Conservation (phyloP, 2,797 vertebrate species). For the Anas bahamensis region DNA sequence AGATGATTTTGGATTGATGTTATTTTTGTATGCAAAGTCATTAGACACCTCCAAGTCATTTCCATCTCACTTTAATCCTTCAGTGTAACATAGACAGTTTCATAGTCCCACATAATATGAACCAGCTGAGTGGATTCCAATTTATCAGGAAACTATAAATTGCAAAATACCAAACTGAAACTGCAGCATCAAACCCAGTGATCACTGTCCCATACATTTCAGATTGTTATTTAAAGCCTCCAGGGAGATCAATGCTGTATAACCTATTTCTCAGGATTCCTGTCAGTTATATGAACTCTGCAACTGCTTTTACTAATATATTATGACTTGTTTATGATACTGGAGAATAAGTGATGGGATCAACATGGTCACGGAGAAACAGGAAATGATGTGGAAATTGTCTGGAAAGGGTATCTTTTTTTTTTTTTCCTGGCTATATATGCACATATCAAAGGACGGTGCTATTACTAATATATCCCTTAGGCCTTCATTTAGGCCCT, state of each 20-base stretch:
- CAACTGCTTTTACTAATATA: conserved; percentile 54
- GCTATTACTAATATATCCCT: background rate
- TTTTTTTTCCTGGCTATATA: background rate
- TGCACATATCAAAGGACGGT: background rate
- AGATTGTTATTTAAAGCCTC: conserved; percentile 71
- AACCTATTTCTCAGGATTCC: conserved; percentile 69
- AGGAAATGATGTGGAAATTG: conserved; percentile 29
- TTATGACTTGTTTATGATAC: conserved; percentile 72
- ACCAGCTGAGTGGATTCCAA: conserved; percentile 62
- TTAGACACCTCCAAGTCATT: conserved; percentile 13
- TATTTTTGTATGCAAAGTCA: conserved; percentile 30
- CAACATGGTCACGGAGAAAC: background rate
- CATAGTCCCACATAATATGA: conserved; percentile 15
- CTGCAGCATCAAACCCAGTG: conserved; percentile 64
- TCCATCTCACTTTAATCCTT: conserved; percentile 45
- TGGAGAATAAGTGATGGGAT: conserved; percentile 24
- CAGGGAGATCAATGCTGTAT: conserved; percentile 56
- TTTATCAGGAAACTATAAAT: conserved; percentile 74
- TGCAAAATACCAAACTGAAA: conserved; percentile 64
- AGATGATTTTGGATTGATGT: background rate
- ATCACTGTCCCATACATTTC: conserved; percentile 74
- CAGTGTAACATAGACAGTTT: conserved; percentile 16
- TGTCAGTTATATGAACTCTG: conserved; percentile 45
- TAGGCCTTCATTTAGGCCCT: background rate
- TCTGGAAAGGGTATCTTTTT: background rate